Evolutionary conservation across 2,113 vertebrate species (phyloP).

Genomic region (Colius striatus): DNA sequence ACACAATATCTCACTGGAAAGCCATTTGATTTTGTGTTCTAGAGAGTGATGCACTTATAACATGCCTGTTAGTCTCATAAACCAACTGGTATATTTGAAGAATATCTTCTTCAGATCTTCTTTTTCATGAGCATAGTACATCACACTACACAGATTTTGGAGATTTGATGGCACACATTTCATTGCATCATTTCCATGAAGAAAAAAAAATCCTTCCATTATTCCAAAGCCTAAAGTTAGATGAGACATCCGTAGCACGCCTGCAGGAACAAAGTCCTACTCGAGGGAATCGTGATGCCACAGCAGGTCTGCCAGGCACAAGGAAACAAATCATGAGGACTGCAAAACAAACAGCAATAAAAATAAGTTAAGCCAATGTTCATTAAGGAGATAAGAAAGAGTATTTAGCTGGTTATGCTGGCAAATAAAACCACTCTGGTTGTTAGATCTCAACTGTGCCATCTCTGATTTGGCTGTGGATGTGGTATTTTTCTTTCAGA

Average conservation of each 20-base stretch:
- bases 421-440: neutral
- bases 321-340: neutral
- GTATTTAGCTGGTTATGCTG: neutral
- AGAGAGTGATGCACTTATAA: neutral
- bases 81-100: neutral
- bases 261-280: neutral
- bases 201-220: fast-evolving
- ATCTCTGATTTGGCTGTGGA: neutral
- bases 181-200: neutral
- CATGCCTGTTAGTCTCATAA: neutral
- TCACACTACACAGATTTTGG: neutral
- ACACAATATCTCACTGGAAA: neutral
- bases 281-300: neutral
- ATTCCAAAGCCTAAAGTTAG: neutral
- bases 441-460: neutral
- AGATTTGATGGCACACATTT: neutral
- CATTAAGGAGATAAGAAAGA: neutral
- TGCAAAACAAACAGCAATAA: neutral
- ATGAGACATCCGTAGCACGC: neutral
- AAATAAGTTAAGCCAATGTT: neutral
- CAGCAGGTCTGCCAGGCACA: neutral
- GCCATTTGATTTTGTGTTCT: neutral
- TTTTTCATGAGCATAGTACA: neutral
- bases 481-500: neutral
- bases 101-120: neutral